Evolutionary conservation across 2,113 vertebrate species (phyloP), one percentile per base, ranked within the genome.

Genomic region (Datnioides undecimradiatus): DNA sequence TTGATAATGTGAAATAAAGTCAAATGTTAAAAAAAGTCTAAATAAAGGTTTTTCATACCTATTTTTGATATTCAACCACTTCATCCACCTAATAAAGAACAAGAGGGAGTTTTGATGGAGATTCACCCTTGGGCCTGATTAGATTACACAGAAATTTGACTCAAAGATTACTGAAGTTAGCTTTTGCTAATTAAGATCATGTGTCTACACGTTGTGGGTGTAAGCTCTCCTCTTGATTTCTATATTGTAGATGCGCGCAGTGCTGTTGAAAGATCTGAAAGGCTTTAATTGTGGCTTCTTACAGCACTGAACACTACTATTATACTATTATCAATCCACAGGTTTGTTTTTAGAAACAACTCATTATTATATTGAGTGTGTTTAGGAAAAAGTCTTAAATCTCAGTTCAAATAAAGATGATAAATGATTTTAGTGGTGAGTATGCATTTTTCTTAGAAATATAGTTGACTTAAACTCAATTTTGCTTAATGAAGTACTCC

Each of bases 1-100:
- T 73, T 71, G 27, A 62, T 75, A 48, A 46, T 80, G 54, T 19
- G 41, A 76, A 73, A 71, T 59, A 14, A 64, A 82, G 64, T 82
- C 52, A 73, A 33, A 63, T 83, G 45, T 73, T 23, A 11, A 48
- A 78, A n/a, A 77, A 55, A 71, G 58, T 67, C 36, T 14, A 58
- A 79, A 65, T 19, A 33, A 1, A 84, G 29, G 23, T 74, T 74
- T 68, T 71, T 84, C 45, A 38, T 21, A 13, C 33, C 17, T 9
- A 29, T 36, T 46, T 60, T n/a, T n/a, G n/a, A n/a, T n/a, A n/a
- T n/a, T n/a, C n/a, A n/a, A n/a, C n/a, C n/a, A n/a, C n/a, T n/a
- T n/a, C 27, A 55, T 48, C 16, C 31, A 49, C 36, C 23, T 31
- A 33, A 48, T 74, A 12, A 45, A 65, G 17, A 64, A 19, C 17